Evolutionary conservation across 2,888 invertebrate species (phyloP).

Genomic region (Drosophila cognata): DNA sequence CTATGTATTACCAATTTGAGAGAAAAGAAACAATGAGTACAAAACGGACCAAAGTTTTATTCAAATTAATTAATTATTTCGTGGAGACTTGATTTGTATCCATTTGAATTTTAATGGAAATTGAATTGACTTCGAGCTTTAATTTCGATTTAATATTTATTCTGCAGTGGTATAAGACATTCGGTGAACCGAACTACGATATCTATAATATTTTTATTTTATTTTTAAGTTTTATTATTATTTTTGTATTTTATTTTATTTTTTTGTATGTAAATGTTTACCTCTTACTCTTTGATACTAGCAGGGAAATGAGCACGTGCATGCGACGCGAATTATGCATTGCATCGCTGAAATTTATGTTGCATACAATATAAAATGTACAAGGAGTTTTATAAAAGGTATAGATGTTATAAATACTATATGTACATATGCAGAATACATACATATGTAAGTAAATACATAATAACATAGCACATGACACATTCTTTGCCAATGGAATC

Average conservation of each 20-base stretch:
- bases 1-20: not conserved
- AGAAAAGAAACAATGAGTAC: not conserved
- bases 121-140: not conserved
- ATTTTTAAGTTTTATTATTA: slow-evolving; percentile 1
- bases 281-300: slow-evolving; percentile 50
- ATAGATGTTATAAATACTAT: slow-evolving; percentile 9
- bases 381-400: slow-evolving; percentile 13
- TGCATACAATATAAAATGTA: slow-evolving; percentile 24
- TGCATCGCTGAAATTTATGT: slow-evolving; percentile 52
- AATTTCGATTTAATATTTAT: not conserved
- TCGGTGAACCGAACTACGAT: slow-evolving; percentile 33
- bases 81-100: not conserved
- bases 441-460: slow-evolving; percentile 1
- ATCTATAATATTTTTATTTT: not conserved
- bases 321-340: slow-evolving; percentile 42
- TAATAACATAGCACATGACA: not conserved
- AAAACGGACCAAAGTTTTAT: not conserved
- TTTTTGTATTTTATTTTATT: not conserved
- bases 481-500: not conserved
- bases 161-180: slow-evolving; percentile 37
- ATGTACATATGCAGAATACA: not conserved
- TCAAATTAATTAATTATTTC: not conserved
- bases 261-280: slow-evolving; percentile 37
- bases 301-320: slow-evolving; percentile 38
- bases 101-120: not conserved